Base-by-base conservation (phyloP, 2,797 vertebrate genomes). In the Darevskia mixta region DNA sequence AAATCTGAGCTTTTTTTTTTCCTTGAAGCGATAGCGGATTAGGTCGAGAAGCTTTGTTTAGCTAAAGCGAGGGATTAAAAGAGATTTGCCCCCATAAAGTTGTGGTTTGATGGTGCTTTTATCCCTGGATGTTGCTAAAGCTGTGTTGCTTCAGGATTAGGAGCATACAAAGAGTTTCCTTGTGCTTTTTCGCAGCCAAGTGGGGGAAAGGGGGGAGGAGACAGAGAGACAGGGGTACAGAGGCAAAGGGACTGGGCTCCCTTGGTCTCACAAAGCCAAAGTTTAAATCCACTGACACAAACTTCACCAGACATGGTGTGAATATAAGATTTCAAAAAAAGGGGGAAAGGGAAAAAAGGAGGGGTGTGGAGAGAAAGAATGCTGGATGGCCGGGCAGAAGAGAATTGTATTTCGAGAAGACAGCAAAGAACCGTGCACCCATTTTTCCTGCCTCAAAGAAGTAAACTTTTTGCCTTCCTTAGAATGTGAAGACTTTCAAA, bases 91-190 rank as follows among this genome's bases (percentile, higher is more conserved):
- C 98, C 98, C 98, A 98, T 98, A 98, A 99, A 97, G 98, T 98
- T 97, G 98, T 98, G 98, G 98, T 98, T 98, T 99, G 98, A 99
- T 99, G 98, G 98, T 95, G 98, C 98, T 99, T 99, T 99, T 99
- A 99, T 99, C 98, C 98, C 98, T 98, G 97, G 98, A 98, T 98
- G 98, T 98, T 98, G 98, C 98, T 98, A 98, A 99, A 98, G 98
- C 98, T 97, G 96, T 98, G 97, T 98, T 98, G 98, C 98, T 98
- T 98, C 97, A 97, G 99, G 98, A 99, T 99, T 99, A 99, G 98
- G 96, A 95, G 95, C 96, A 96, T 98, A 99, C 99, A 99, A 99
- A 99, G 98, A 98, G 97, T 97, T 98, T 98, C 98, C 98, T 99
- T 99, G 98, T 99, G 98, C 97, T 98, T 97, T 87, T 98, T 97